These are phyloP conservation scores for Nilaparvata lugens DNA, from an alignment of 1,140 invertebrate genomes.

Conservation along the genomic window DNA sequence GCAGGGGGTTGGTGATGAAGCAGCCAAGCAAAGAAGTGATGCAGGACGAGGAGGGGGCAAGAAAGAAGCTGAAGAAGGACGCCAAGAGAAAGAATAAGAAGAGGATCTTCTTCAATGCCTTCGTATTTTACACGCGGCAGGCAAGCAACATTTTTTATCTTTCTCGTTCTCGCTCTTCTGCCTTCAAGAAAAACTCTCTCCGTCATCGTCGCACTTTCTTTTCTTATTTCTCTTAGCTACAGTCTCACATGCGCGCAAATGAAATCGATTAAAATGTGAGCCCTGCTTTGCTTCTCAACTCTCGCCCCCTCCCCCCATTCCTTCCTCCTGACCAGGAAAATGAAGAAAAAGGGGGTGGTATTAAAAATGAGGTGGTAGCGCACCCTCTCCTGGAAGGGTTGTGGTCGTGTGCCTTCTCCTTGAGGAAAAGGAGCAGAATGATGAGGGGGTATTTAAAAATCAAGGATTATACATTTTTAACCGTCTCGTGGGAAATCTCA, in stretches of 20 bases:
- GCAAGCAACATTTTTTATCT: conserved; percentile 20
- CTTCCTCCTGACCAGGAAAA: not conserved
- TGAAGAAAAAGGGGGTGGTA: conserved; percentile 16
- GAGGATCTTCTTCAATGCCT: conserved; percentile 15
- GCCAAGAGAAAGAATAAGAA: not conserved
- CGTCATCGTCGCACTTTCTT: conserved; percentile 19
- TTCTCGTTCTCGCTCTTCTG: conserved; percentile 12
- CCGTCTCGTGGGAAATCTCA: conserved; percentile 15
- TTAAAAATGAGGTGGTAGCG: conserved; percentile 19
- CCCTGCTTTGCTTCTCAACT: conserved; percentile 11
- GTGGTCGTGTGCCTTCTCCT: too few relatives aligned
- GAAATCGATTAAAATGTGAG: conserved; percentile 26
- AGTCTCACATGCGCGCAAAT: conserved; percentile 25
- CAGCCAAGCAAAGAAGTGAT: conserved; percentile 1
- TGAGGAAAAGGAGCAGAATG: too few relatives aligned
- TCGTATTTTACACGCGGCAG: conserved; percentile 17
- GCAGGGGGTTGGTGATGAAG: not conserved
- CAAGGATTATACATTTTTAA: conserved; percentile 20
- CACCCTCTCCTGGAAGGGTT: too few relatives aligned
- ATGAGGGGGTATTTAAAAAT: conserved; percentile 17
- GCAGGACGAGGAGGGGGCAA: not conserved
- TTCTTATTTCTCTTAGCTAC: conserved; percentile 21
- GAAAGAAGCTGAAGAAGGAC: not conserved
- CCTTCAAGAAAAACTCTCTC: too few relatives aligned
- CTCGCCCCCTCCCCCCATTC: too few relatives aligned